Conservation (phyloP, 2,113 vertebrate genomes). For the Dendropsophus ebraccatus region DNA sequence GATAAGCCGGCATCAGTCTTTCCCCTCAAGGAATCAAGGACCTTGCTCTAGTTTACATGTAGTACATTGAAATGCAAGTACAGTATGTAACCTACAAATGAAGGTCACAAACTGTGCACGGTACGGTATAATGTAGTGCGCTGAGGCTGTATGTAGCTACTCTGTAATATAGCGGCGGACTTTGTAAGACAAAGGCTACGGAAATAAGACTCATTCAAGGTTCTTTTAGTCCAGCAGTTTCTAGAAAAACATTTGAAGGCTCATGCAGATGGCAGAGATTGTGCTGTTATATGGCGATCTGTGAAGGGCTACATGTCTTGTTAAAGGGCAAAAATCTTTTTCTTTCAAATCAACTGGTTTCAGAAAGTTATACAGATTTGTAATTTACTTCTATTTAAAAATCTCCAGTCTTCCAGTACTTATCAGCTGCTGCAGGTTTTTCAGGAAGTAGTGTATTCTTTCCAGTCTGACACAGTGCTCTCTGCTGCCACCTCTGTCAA, state of each 20-base stretch:
- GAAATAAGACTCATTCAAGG: not conserved
- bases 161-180: not conserved
- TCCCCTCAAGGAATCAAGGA: slow-evolving; percentile 41
- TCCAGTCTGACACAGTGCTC: too few relatives aligned
- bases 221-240: not conserved
- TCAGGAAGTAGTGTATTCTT: too few relatives aligned
- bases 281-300: too few relatives aligned
- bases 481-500: too few relatives aligned
- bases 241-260: too few relatives aligned
- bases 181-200: not conserved
- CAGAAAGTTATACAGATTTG: too few relatives aligned
- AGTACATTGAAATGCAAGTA: slow-evolving; percentile 31
- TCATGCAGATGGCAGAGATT: not conserved
- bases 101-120: not conserved
- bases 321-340: too few relatives aligned
- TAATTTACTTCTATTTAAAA: too few relatives aligned
- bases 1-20: slow-evolving; percentile 23
- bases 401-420: too few relatives aligned
- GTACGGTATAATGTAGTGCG: not conserved
- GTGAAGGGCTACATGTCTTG: too few relatives aligned
- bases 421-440: too few relatives aligned
- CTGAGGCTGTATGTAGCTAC: not conserved
- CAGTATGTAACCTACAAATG: slow-evolving; percentile 24
- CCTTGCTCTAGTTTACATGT: slow-evolving; percentile 24
- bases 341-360: too few relatives aligned